phyloP scores from a whole-genome alignment of 2,888 invertebrate genomes.

The Aspidiotus rigidus region DNA sequence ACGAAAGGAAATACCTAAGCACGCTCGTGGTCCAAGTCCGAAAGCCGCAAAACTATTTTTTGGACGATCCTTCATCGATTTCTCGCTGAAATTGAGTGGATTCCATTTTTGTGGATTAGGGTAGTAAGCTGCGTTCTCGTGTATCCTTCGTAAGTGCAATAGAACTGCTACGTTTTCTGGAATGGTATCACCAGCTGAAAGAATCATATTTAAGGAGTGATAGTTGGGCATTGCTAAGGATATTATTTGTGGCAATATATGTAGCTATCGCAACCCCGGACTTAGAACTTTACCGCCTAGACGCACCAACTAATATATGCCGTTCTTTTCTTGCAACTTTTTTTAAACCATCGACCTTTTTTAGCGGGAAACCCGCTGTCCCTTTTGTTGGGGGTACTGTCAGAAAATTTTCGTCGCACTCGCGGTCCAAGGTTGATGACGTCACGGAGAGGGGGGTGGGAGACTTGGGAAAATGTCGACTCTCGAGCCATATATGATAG shows the following conservation, averaged over 20 bases:
- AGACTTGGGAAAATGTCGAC: no score
- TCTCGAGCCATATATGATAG: no score
- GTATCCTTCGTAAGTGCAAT: neutral
- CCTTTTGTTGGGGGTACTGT: no score
- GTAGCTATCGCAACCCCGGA: neutral
- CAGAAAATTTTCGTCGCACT: no score
- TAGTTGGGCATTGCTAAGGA: neutral
- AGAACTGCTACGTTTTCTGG: neutral
- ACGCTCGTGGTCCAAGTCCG: neutral
- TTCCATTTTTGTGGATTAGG: neutral
- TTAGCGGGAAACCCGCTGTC: no score
- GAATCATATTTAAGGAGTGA: neutral
- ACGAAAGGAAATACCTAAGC: neutral
- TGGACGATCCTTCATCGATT: neutral
- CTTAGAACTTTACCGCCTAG: no score
- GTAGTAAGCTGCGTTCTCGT: neutral
- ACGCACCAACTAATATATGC: no score
- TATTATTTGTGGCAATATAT: neutral
- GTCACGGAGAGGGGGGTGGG: no score
- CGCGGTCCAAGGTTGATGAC: no score
- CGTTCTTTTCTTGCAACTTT: no score
- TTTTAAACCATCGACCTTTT: no score
- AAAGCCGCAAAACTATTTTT: conserved; percentile 1
- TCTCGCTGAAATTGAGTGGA: neutral
- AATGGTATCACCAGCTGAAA: neutral